Evolutionary conservation across 1,140 invertebrate genomes (phyloP), one percentile per base, ranked within the genome.

Genomic region (Bombus balteatus): DNA sequence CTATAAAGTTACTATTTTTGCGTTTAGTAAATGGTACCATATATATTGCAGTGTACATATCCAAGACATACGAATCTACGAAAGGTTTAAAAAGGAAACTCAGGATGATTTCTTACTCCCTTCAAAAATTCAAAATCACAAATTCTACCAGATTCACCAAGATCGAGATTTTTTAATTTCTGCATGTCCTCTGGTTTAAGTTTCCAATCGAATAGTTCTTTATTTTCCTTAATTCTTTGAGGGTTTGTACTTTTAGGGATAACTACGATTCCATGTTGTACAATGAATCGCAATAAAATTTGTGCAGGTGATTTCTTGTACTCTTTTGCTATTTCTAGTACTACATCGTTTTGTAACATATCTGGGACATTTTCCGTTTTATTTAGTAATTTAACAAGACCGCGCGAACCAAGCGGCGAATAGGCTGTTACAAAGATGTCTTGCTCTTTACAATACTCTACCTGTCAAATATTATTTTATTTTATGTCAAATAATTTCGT

Each of bases 181-280:
- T 91, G 47, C 73, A 95, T 90, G 84, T 96, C 96, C 34, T 94
- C 85, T 13, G 78, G 1, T 43, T 89, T 47, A 1, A 96, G 83
- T 77, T 94, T 71, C 93, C 95, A 96, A 88, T 93, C 90, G 79
- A 96, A 96, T 8, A 96, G 71, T 78, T 96, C 71, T 76, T 95
- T 95, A 92, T 97, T 97, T 82, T 96, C 93, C 66, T 94, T 92
- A 39, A 97, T 95, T 87, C 96, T 93, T 57, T 94, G 79, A 3
- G 94, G 87, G 89, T 95, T 96, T 12, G 94, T 94, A 87, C 96
- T 96, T 92, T 97, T 97, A 68, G 97, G 97, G 86, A 97, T 97
- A 12, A 96, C 96, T 43, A 92, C 94, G 47, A 97, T 94, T 28
- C 95, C 95, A 65, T 94, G 94, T 92, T 97, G 96, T 28, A 97